A percentile compares a stretch with the other conserved stretches of the same genome.
Evolutionary conservation across 1,140 invertebrate genomes (phyloP).

Genomic region (Elymnias hypermnestra): DNA sequence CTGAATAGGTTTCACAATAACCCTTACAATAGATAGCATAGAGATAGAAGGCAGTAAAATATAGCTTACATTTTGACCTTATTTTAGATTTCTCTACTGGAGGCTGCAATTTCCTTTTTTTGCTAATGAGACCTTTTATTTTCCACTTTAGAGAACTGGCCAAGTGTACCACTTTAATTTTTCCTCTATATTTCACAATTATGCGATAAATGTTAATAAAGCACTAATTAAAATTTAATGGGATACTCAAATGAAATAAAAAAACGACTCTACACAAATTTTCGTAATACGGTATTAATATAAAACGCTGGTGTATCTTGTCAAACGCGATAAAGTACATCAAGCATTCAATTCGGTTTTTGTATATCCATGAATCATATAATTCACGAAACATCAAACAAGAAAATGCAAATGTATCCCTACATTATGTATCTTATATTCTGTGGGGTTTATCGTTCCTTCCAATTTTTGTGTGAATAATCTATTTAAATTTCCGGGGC

Average conservation of each 20-base stretch:
- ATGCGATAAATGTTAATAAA: too few species aligned
- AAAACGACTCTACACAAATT: too few species aligned
- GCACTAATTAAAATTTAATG: too few species aligned
- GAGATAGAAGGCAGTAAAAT: conserved; percentile 41
- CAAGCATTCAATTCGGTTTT: too few species aligned
- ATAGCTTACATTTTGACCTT: conserved; percentile 66
- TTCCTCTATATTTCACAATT: conserved; percentile 18
- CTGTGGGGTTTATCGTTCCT: neutral
- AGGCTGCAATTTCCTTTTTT: conserved; percentile 72
- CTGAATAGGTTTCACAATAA: conserved; percentile 34
- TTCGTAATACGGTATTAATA: neutral
- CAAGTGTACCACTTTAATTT: conserved; percentile 33
- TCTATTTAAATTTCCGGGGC: conserved; percentile 1
- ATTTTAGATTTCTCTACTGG: conserved; percentile 61
- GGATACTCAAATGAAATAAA: too few species aligned
- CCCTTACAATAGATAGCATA: conserved; percentile 32
- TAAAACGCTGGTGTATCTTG: too few species aligned
- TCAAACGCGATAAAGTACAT: too few species aligned
- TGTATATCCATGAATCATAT: neutral
- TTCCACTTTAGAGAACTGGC: conserved; percentile 43
- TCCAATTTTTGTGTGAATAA: conserved; percentile 1
- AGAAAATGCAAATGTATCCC: neutral
- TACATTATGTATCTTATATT: neutral
- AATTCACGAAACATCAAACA: neutral
- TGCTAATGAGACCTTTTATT: conserved; percentile 71